These are phyloP conservation scores for Alca torda DNA, from an alignment of 2,797 vertebrate genomes.

Conservation along the genomic window DNA sequence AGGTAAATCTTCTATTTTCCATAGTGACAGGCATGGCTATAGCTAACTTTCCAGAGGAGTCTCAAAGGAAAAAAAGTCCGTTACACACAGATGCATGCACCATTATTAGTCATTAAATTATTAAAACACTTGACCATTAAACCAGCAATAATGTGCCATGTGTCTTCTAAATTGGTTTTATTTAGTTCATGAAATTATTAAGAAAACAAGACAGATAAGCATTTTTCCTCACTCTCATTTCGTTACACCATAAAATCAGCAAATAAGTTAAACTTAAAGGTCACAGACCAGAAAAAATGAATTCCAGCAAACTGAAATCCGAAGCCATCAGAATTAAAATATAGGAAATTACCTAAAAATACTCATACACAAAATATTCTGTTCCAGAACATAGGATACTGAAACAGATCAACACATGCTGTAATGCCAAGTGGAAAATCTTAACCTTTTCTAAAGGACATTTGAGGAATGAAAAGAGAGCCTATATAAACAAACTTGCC, in stretches of 20 bases:
- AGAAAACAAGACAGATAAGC: neutral
- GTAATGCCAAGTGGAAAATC: neutral
- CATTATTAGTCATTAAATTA: neutral
- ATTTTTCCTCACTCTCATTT: neutral
- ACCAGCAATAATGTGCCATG: neutral
- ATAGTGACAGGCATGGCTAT: neutral
- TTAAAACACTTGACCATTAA: neutral
- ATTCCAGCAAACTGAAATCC: neutral
- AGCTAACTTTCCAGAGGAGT: neutral
- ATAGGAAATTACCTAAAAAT: neutral
- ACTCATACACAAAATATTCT: neutral
- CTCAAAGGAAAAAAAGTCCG: neutral
- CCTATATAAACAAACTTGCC: neutral
- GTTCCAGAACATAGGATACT: neutral
- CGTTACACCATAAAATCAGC: neutral
- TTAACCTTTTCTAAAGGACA: slow-evolving; percentile 34
- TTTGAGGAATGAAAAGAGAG: neutral
- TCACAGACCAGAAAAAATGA: neutral
- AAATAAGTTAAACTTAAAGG: neutral
- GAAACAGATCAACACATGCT: neutral
- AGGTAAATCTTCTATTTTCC: neutral
- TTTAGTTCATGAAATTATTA: neutral
- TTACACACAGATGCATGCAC: neutral
- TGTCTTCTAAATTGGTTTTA: neutral
- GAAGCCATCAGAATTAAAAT: neutral